phyloP scores from a whole-genome alignment of 2,113 vertebrate species.

The Noturus placidus region DNA sequence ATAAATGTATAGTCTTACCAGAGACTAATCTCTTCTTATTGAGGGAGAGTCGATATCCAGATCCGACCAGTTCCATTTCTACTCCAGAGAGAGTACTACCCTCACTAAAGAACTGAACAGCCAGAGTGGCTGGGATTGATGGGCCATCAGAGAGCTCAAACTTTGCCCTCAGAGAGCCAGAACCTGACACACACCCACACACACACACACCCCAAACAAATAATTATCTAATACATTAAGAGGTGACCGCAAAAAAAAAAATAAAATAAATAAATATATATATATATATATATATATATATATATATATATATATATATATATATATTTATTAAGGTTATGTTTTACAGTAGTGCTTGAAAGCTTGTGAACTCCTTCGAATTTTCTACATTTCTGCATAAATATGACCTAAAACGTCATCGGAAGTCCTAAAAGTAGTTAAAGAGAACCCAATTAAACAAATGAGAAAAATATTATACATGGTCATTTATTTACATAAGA shows the following conservation, averaged over 20 bases:
- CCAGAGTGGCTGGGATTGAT: conserved; percentile 87
- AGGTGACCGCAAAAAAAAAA: not conserved
- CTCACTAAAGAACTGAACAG: conserved; percentile 92
- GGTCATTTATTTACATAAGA: no score
- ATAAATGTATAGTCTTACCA: conserved; percentile 72
- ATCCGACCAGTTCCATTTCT: conserved; percentile 86
- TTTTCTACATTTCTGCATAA: no score
- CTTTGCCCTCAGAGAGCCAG: conserved; percentile 92
- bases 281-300: no score
- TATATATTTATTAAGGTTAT: no score
- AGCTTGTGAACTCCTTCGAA: no score
- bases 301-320: no score
- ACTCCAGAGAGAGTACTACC: conserved; percentile 90
- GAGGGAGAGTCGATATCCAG: conserved; percentile 92
- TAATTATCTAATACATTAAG: not conserved
- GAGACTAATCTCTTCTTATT: conserved; percentile 94
- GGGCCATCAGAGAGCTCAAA: conserved; percentile 92
- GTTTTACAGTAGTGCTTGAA: not conserved
- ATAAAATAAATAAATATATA: no score
- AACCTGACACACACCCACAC: conserved; percentile 71
- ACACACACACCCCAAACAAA: not conserved
- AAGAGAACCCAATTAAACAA: no score
- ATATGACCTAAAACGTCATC: no score
- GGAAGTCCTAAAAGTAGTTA: no score
- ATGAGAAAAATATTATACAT: no score